These are phyloP conservation scores for Schizopygopsis pylzovi DNA, from an alignment of 2,797 vertebrate species.

Conservation along the genomic window DNA sequence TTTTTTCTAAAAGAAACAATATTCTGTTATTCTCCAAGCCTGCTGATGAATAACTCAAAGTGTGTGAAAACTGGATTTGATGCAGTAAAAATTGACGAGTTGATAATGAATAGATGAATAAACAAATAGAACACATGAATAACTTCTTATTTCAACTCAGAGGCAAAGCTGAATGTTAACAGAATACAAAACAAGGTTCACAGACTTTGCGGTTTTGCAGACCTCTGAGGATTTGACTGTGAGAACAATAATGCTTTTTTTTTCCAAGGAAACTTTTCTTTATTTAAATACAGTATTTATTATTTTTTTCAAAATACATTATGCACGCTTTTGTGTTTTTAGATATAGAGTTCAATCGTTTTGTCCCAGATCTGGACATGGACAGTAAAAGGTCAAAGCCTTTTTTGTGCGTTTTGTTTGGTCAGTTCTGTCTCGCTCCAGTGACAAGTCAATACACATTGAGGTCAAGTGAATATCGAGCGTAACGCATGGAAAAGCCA, in stretches of 20 bases:
- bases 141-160: constrained; percentile 29
- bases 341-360: neutral
- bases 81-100: neutral
- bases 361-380: neutral
- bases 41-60: constrained; percentile 6
- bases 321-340: constrained; percentile 8
- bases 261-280: neutral
- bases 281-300: neutral
- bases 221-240: neutral
- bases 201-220: neutral
- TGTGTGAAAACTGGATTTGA: constrained; percentile 7
- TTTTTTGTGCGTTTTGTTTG: constrained; percentile 35
- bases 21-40: neutral
- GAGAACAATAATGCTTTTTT: neutral
- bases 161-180: constrained; percentile 16
- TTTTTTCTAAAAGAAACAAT: neutral
- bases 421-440: constrained; percentile 45
- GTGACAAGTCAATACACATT: constrained; percentile 60
- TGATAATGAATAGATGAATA: constrained; percentile 42
- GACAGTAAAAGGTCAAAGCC: constrained; percentile 54
- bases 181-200: neutral
- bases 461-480: constrained; percentile 53
- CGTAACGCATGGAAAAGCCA: constrained; percentile 48
- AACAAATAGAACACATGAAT: constrained; percentile 43
- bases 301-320: neutral